Evolutionary conservation across 1,140 invertebrate genomes (phyloP), one percentile per base, ranked within the genome.

Genomic region (Wasmannia auropunctata): DNA sequence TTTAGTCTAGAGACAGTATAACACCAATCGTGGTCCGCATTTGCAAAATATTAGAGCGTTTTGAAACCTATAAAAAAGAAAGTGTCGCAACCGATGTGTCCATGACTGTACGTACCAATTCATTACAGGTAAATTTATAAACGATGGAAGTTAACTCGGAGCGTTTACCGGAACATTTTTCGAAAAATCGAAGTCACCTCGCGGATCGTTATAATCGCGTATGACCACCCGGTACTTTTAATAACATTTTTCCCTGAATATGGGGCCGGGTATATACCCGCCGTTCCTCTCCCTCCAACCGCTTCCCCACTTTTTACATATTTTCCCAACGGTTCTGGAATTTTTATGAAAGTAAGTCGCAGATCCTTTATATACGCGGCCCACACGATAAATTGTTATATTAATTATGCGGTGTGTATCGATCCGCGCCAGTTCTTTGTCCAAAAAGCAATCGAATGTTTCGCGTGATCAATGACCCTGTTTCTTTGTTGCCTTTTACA

Each of bases 381-480:
- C n/a, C 31, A 69, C 70, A 77, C 84, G 86, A 92, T 92, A 91
- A 93, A 92, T 93, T 92, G 92, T 94, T 91, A 89, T 91, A 91
- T 93, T 94, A 93, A 94, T 93, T 93, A 94, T 92, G 85, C 92
- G 92, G 92, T 91, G 14, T 91, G 14, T 60, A 72, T 83, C 86
- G 88, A 79, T 67, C 76, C 79, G 49, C 43, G 37, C 25, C 58
- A 34, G 25, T 76, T 83, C n/a, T 76, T 63, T 74, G 19, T 34
- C 31, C 6, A 63, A 63, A 79, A 89, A 86, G 58, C 67, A 51
- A 49, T 58, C 25, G 34, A 14, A 56, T 19, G 37, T 40, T 56
- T 40, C 62, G 34, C 11, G 14, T 37, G 65, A 85, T 69, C 79
- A 22, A 54, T 65, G 49, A 70, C 22, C 46, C 10, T 40, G 51